A percentile compares a stretch with the other conserved stretches of the same genome.
These are phyloP conservation scores for Albula goreensis DNA, from an alignment of 2,113 vertebrate genomes.

Conservation along the genomic window DNA sequence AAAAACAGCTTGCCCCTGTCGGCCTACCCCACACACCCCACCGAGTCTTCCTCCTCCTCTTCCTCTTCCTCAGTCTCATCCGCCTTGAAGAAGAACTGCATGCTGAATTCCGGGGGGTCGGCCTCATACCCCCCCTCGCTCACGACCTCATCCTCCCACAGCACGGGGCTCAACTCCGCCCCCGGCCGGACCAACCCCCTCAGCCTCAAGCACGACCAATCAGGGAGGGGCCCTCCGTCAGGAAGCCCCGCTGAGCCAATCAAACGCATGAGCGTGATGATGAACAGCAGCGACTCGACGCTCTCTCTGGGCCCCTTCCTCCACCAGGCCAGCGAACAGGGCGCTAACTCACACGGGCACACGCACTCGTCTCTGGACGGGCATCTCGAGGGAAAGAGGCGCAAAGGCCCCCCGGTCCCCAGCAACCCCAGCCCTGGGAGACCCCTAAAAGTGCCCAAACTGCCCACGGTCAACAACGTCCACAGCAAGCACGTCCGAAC, in stretches of 20 bases:
- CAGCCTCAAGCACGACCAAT: conserved; percentile 82
- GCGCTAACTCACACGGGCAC: conserved; percentile 75
- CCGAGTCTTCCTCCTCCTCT: conserved; percentile 76
- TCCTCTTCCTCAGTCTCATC: conserved; percentile 63
- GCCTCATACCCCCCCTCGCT: conserved; percentile 77
- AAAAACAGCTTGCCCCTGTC: conserved; percentile 85
- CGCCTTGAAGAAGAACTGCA: conserved; percentile 91
- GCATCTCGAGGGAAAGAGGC: conserved; percentile 87
- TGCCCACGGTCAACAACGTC: conserved; percentile 89
- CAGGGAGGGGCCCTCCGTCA: conserved; percentile 78
- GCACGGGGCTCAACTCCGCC: conserved; percentile 82
- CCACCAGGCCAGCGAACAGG: conserved; percentile 73
- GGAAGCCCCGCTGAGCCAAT: conserved; percentile 92
- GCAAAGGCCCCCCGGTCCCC: conserved; percentile 84
- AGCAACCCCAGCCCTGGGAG: conserved; percentile 75
- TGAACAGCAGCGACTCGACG: conserved; percentile 94
- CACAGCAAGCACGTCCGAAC: conserved; percentile 88
- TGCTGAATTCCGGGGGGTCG: conserved; percentile 78
- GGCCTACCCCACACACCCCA: conserved; percentile 73
- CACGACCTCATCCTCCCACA: conserved; percentile 71
- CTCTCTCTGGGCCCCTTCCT: conserved; percentile 95
- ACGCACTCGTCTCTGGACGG: conserved; percentile 80
- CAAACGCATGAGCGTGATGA: conserved; percentile 97
- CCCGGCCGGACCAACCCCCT: conserved; percentile 79
- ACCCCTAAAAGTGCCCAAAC: conserved; percentile 84